These are phyloP conservation scores for Metallyticus violacea DNA, from an alignment of 2,888 invertebrate genomes.

Conservation along the genomic window DNA sequence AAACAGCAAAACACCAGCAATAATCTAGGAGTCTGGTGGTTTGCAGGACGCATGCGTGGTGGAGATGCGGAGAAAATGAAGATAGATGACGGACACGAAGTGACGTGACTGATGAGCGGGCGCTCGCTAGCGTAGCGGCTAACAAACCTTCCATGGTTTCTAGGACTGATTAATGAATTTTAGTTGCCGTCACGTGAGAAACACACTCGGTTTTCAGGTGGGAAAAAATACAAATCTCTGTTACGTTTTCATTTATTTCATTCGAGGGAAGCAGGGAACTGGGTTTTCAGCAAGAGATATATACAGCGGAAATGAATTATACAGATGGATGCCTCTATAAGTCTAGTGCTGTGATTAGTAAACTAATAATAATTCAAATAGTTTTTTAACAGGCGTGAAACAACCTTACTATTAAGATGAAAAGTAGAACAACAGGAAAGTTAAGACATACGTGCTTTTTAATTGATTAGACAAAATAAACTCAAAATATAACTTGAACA, in stretches of 20 bases:
- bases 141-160: background rate
- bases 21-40: no score
- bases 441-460: no score
- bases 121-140: background rate
- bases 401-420: no score
- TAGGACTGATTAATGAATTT: constrained; percentile 14
- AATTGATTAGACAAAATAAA: no score
- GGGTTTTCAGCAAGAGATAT: background rate
- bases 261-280: background rate
- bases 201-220: background rate
- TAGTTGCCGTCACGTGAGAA: background rate
- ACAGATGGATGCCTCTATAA: no score
- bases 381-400: no score
- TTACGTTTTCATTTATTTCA: background rate
- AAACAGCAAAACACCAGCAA: background rate
- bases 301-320: background rate
- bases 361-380: no score
- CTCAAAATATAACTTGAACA: no score
- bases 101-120: constrained; percentile 12
- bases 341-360: no score
- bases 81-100: constrained; percentile 23
- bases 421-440: no score
- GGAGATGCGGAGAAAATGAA: constrained; percentile 29
- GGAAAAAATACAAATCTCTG: background rate
- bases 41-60: background rate